Conservation (phyloP, 2,888 invertebrate genomes). For the Drosophila gaucha region DNA sequence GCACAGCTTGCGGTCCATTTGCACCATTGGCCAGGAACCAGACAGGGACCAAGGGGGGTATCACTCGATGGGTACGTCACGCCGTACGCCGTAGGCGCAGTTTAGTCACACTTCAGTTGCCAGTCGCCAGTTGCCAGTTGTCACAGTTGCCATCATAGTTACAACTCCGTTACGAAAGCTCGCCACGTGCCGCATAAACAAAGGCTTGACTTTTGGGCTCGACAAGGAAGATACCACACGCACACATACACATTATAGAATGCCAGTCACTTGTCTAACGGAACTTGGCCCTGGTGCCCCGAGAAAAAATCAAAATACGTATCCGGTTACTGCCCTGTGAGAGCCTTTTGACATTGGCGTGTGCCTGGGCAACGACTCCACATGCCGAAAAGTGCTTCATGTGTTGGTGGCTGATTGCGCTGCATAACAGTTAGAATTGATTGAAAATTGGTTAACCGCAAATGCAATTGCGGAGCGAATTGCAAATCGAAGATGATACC, state of each 20-base stretch:
- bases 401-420: conserved; percentile 41
- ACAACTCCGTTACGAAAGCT: conserved; percentile 13
- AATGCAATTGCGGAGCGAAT: conserved; percentile 74
- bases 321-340: conserved; percentile 46
- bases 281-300: conserved; percentile 50
- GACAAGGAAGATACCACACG: conserved; percentile 32
- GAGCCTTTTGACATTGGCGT: conserved; percentile 77
- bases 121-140: conserved; percentile 14
- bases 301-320: conserved; percentile 6
- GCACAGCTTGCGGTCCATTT: conserved; percentile 69
- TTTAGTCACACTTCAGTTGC: conserved; percentile 72
- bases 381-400: conserved; percentile 25
- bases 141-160: conserved; percentile 10
- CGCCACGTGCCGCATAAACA: conserved; percentile 69
- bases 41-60: neutral
- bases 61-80: conserved; percentile 8
- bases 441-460: conserved; percentile 72
- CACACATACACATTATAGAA: conserved; percentile 8
- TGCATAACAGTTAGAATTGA: conserved; percentile 75
- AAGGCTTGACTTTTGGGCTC: conserved; percentile 67
- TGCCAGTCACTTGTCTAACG: conserved; percentile 47
- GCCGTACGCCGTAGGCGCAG: conserved; percentile 60
- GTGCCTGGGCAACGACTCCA: conserved; percentile 51
- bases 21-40: neutral
- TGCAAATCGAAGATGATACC: conserved; percentile 65